Conservation (phyloP, 2,888 invertebrate genomes). For the Caenorhabditis sp. region DNA sequence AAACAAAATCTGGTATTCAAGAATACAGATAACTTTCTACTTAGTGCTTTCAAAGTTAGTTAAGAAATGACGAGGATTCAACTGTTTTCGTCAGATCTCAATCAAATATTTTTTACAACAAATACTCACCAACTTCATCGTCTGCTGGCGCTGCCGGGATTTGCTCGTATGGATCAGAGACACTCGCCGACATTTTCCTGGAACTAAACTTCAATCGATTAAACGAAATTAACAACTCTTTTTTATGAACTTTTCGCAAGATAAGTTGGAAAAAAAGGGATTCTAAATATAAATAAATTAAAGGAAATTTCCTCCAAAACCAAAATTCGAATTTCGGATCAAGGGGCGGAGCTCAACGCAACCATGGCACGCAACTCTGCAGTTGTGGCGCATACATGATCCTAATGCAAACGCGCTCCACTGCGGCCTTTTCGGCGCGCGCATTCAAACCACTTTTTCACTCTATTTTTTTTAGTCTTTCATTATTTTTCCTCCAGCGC, state of each 20-base stretch:
- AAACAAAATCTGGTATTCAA: no score
- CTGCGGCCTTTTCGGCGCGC: neutral
- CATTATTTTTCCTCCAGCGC: no score
- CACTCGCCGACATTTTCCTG: constrained; percentile 42
- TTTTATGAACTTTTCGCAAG: no score
- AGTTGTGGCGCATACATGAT: neutral
- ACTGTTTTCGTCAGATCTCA: neutral
- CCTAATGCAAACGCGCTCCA: constrained; percentile 8
- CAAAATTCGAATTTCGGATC: constrained; percentile 22
- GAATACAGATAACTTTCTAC: no score
- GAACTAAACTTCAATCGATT: no score
- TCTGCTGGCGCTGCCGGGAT: constrained; percentile 59
- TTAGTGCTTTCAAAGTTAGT: no score
- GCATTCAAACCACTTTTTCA: no score
- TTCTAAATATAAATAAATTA: constrained; percentile 4
- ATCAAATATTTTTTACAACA: neutral
- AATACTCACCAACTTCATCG: constrained; percentile 50
- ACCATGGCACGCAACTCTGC: constrained; percentile 30
- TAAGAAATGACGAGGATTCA: no score
- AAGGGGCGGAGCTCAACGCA: constrained; percentile 39
- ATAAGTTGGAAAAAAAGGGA: neutral
- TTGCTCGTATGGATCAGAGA: constrained; percentile 56
- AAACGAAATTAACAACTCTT: no score
- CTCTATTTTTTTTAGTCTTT: no score
- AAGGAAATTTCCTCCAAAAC: no score